Evolutionary conservation across 2,113 vertebrate genomes (phyloP), one percentile per base, ranked within the genome.

Genomic region (Pterocles gutturalis): DNA sequence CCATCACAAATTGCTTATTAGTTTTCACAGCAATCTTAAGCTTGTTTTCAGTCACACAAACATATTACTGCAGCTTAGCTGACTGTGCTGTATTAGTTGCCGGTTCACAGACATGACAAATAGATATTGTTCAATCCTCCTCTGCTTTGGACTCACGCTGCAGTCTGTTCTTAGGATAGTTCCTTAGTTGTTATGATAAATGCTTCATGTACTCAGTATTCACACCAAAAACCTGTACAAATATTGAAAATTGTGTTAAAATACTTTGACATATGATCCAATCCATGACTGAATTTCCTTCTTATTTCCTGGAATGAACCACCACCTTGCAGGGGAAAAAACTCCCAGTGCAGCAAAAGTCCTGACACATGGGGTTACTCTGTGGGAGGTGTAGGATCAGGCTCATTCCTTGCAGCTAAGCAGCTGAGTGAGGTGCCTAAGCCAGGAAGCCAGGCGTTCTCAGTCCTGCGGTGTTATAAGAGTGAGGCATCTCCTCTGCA

Each of bases 371-470:
- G 11, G 7, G 10, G 7, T 85, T 75, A 25, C 10, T n/a, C 22
- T 0, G 0, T 55, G 48, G 25, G 33, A 58, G 3, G 8, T 36
- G 28, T 46, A 88, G 43, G n/a, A 83, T 49, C 31, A 41, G 43
- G 13, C 11, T 92, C 26, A 31, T 43, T 60, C 9, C 8, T 65
- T n/a, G 15, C 9, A 46, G 28, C 36, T 51, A 57, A 70, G 24
- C 43, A 55, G 33, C 26, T 45, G 64, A 72, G 25, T 3, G 6
- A 57, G 9, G 10, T 5, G 2, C n/a, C 13, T 20, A 67, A 80
- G 16, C 11, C 31, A 83, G 11, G 13, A 93, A 82, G 9, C 7
- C 43, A 43, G 38, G 4, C 46, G 33, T 29, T 88, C 48, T 88
- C 25, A 36, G 12, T 31, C 28, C 41, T 79, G 10, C 1, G 2